Base-by-base conservation (phyloP, 2,797 vertebrate genomes). In the Tenualosa thibaudeaui region DNA sequence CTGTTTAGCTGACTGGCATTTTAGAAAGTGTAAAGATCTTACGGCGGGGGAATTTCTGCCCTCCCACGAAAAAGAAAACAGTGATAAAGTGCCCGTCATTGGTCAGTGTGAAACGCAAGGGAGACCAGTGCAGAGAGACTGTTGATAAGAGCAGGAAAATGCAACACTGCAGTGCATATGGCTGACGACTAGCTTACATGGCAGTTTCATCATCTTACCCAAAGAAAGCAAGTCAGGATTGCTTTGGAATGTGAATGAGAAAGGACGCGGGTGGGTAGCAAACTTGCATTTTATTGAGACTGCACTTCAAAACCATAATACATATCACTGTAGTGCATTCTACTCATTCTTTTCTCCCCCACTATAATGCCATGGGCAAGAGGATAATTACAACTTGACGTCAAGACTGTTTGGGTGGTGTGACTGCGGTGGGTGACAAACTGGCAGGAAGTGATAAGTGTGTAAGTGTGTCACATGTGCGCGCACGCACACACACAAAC, bases 21-120 rank as follows among this genome's bases (percentile, higher is more conserved):
- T 83, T 4, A 40, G 51, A 86, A 53, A 22, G 78, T 26, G 40
- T 82, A 17, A 85, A 81, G 84, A 37, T 4, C 40, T 60, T 71
- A 46, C 10, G 81, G 53, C 24, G 37, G 37, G 22, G 56, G 46
- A 56, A 51, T 81, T 81, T 60, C 37, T 60, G 85, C 54, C n/a
- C 58, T 86, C 22, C 13, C 85, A 84, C 40, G n/a, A 81, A 24
- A 19, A 49, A 46, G 17, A 50, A 83, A 68, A 81, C 58, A 68
- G 58, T 62, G 71, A 87, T 84, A 19, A n/a, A 87, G 86, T 83
- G 81, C 82, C 81, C 3, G 81, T 84, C 81, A 78, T 81, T 65
- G 82, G 71, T 78, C 71, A 43, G 71, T 17, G 71, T 62, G 22
- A 62, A 62, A 71, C 26, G 13, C 31, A 3, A 37, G 65, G 31